Percentiles rank a stretch among this genome's conserved stretches.
These are phyloP conservation scores for Siphlonurus alternatus DNA, from an alignment of 2,888 invertebrate genomes.

Conservation along the genomic window DNA sequence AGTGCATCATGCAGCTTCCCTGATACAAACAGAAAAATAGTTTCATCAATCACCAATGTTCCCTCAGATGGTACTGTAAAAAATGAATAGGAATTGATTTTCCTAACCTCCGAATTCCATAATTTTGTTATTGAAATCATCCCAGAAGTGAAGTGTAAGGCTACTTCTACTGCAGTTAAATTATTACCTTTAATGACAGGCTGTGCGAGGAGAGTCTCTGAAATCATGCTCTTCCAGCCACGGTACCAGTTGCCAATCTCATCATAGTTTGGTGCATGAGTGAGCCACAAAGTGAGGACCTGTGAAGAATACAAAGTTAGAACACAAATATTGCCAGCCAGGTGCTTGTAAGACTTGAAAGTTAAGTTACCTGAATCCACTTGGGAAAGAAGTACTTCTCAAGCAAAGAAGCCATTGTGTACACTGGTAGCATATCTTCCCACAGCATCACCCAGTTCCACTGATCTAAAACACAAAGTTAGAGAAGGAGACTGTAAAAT, in stretches of 20 bases:
- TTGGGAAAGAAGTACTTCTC: slow-evolving; percentile 85
- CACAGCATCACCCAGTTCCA: slow-evolving; percentile 95
- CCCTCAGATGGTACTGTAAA: no score
- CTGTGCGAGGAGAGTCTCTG: slow-evolving; percentile 32
- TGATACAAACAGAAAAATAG: slow-evolving; percentile 20
- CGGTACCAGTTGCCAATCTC: slow-evolving; percentile 79
- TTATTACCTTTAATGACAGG: slow-evolving; percentile 37
- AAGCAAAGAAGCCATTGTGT: slow-evolving; percentile 61
- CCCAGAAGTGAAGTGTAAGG: no score
- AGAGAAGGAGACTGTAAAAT: no score
- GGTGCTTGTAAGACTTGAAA: neutral
- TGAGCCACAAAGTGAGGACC: slow-evolving; percentile 75
- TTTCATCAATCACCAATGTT: no score
- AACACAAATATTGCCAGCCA: neutral
- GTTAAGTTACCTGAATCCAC: slow-evolving; percentile 46
- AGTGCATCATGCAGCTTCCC: slow-evolving; percentile 80
- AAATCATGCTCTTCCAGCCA: slow-evolving; percentile 41
- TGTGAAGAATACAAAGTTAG: slow-evolving; percentile 24
- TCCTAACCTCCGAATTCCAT: no score
- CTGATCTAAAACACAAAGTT: slow-evolving; percentile 39
- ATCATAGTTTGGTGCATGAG: slow-evolving; percentile 73
- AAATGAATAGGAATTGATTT: no score
- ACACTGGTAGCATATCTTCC: slow-evolving; percentile 65
- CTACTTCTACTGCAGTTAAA: no score
- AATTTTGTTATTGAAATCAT: no score